Evolutionary conservation across 2,888 invertebrate species (phyloP), one percentile per base, ranked within the genome.

Genomic region (Bimastos eiseni): DNA sequence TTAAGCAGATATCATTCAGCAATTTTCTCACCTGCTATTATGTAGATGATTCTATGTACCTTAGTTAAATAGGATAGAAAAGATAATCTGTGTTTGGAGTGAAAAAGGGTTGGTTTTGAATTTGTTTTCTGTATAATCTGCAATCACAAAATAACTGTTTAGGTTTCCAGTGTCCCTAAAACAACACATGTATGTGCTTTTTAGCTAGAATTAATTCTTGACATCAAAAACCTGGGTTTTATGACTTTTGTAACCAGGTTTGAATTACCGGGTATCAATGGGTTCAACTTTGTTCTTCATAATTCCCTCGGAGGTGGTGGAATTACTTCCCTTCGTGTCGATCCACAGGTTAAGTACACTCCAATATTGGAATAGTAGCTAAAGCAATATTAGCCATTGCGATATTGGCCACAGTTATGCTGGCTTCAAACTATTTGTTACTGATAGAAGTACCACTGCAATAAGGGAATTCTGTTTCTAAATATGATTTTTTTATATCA

Each of bases 251-350:
- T 38, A n/a, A n/a, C 70, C 92, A 95, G 96, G 92, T 96, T 94
- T 94, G 95, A 95, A 91, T 93, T 96, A 24, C 95, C 95, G 88
- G 96, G 96, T 19, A 94, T 96, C 19, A 91, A 94, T 92, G 96
- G 94, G 6, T 93, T 96, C 44, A 96, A 96, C 93, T 96, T 96
- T 93, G 93, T 96, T 8, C 93, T 96, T 89, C 93, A 94, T 89
- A 93, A 95, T 91, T 94, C 95, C 8, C 93, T 96, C 0, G 96
- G 96, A 34, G 96, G 96, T 8, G 96, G 96, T 33, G 96, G 96
- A 6, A 95, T 96, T 89, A 95, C 96, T 8, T 95, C 96, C 3
- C 93, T 96, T 15, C 93, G 95, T 49, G 94, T 94, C 92, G 96
- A 96, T 93, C 95, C 96, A 88, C 95, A 95, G 94, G 95, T 95